Conservation (phyloP, 2,888 invertebrate species). For the Blomia tropicalis region DNA sequence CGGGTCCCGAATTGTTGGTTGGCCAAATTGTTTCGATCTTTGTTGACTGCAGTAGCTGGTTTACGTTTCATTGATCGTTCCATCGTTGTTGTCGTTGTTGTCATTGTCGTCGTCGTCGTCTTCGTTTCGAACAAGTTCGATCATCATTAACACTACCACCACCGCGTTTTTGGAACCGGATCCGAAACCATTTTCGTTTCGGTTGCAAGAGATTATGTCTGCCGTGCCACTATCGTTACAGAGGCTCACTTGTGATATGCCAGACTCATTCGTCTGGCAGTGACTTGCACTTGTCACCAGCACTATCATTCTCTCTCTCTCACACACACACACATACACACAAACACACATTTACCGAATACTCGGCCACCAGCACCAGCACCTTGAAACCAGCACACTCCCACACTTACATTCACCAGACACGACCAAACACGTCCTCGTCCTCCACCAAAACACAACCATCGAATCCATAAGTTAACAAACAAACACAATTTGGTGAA, state of each 20-base stretch:
- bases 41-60: constrained; percentile 7
- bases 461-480: too few species aligned
- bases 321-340: background rate
- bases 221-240: background rate
- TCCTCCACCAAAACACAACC: too few species aligned
- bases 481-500: too few species aligned
- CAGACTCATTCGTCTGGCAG: background rate
- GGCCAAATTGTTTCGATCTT: constrained; percentile 8
- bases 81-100: too few species aligned
- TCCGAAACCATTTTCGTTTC: background rate
- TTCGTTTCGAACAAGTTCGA: background rate
- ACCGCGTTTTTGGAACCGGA: background rate
- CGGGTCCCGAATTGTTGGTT: too few species aligned
- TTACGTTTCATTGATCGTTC: background rate
- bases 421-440: too few species aligned
- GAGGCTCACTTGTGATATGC: constrained; percentile 10
- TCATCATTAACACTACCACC: too few species aligned
- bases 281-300: background rate
- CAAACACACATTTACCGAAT: too few species aligned
- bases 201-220: background rate
- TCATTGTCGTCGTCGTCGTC: background rate
- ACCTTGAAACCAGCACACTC: background rate
- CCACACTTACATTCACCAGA: too few species aligned
- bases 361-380: background rate
- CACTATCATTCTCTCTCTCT: background rate